phyloP scores from a whole-genome alignment of 1,140 invertebrate species.

The Agrypnia vestita region DNA sequence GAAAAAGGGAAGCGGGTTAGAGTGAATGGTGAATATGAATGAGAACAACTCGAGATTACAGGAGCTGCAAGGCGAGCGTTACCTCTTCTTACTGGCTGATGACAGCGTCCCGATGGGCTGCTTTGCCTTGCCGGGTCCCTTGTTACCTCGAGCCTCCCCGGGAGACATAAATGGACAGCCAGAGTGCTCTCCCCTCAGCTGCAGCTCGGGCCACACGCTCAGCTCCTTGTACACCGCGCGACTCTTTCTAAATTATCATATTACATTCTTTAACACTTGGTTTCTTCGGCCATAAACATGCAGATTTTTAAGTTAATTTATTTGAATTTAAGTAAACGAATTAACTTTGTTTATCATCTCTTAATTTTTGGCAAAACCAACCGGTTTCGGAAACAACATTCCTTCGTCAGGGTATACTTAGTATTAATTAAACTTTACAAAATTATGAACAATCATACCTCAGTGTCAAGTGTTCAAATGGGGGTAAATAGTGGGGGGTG shows the following conservation, averaged over 20 bases:
- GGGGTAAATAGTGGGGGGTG: no score
- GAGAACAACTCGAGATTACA: not conserved
- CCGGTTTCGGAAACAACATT: no score
- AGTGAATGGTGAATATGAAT: not conserved
- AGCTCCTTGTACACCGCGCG: slow-evolving; percentile 70
- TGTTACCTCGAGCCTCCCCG: slow-evolving; percentile 2
- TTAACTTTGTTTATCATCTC: no score
- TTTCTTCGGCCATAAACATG: not conserved
- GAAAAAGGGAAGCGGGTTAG: slow-evolving; percentile 2
- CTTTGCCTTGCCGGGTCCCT: slow-evolving; percentile 14
- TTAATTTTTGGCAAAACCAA: no score
- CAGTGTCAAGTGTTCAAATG: no score
- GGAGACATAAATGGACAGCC: slow-evolving; percentile 54
- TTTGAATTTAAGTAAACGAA: not conserved
- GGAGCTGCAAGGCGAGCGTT: not conserved
- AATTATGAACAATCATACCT: no score
- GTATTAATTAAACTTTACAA: no score
- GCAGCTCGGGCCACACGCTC: slow-evolving; percentile 67
- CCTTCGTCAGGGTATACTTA: no score
- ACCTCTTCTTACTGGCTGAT: slow-evolving; percentile 14
- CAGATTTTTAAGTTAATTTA: not conserved
- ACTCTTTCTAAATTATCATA: slow-evolving; percentile 64
- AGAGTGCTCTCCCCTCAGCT: slow-evolving; percentile 51
- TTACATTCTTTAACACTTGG: not conserved
- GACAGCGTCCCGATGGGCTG: not conserved